phyloP scores from a whole-genome alignment of 1,140 invertebrate species.

The Nephila pilipes region DNA sequence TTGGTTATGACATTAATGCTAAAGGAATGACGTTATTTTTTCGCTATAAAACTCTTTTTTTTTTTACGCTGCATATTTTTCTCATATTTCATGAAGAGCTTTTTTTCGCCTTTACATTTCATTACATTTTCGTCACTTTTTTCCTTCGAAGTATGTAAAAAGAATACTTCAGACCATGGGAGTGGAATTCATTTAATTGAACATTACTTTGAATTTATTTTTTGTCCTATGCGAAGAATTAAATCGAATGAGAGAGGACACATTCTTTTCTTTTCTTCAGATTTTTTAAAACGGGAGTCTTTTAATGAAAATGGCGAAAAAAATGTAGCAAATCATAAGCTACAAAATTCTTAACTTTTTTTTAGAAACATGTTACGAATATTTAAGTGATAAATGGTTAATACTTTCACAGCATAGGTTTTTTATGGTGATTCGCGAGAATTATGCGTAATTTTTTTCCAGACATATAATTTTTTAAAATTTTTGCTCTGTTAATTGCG shows the following conservation, averaged over 20 bases:
- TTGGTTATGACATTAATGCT: slow-evolving; percentile 15
- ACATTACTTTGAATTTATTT: slow-evolving; percentile 9
- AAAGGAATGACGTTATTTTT: background rate
- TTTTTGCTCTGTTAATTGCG: background rate
- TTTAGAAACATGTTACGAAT: background rate
- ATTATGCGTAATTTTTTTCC: background rate
- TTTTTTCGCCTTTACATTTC: background rate
- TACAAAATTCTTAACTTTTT: background rate
- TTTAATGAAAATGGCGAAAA: too few species aligned
- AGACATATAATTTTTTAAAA: background rate
- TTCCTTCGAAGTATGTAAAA: background rate
- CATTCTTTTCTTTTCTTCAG: background rate
- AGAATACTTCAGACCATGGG: background rate
- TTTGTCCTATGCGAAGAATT: background rate
- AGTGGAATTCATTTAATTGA: slow-evolving; percentile 6
- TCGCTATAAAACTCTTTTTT: background rate
- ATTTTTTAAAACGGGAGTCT: too few species aligned
- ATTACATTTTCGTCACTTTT: background rate
- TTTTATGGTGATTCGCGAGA: too few species aligned
- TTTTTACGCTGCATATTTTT: background rate
- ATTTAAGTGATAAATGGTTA: slow-evolving; percentile 8
- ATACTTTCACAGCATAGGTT: background rate
- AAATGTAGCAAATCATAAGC: background rate
- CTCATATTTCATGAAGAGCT: background rate
- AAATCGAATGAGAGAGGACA: slow-evolving; percentile 27